Conservation (phyloP, 2,888 invertebrate genomes). For the Willowsia nigromaculata region DNA sequence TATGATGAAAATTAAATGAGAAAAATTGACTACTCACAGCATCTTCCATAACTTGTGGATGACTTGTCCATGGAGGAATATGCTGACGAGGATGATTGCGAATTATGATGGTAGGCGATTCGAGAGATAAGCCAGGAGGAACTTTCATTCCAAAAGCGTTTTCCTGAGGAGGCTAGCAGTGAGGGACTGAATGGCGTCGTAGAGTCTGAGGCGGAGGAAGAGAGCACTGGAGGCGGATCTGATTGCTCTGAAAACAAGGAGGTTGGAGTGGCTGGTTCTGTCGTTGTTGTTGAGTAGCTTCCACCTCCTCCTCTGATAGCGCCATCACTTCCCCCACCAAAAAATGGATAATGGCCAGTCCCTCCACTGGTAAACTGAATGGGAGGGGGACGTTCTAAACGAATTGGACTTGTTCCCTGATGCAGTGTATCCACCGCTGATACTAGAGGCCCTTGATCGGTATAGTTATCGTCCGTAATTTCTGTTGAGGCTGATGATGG, state of each 20-base stretch:
- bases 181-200: slow-evolving; percentile 67
- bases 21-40: slow-evolving; percentile 53
- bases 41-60: slow-evolving; percentile 47
- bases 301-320: slow-evolving; percentile 27
- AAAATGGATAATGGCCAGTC: slow-evolving; percentile 53
- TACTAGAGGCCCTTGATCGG: background rate
- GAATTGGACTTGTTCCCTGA: slow-evolving; percentile 11
- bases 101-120: slow-evolving; percentile 70
- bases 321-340: background rate
- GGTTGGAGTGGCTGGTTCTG: slow-evolving; percentile 68
- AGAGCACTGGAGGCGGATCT: slow-evolving; percentile 44
- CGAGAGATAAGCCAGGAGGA: slow-evolving; percentile 77
- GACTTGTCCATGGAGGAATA: slow-evolving; percentile 71
- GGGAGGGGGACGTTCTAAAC: slow-evolving; percentile 27
- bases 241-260: slow-evolving; percentile 72
- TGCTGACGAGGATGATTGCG: slow-evolving; percentile 73
- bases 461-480: background rate
- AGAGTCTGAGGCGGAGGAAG: slow-evolving; percentile 51
- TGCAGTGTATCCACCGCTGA: background rate
- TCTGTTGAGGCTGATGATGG: background rate
- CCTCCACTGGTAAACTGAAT: slow-evolving; percentile 28
- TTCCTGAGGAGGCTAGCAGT: slow-evolving; percentile 71
- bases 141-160: slow-evolving; percentile 76
- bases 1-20: too few species aligned
- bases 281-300: slow-evolving; percentile 62